Evolutionary conservation across 2,797 vertebrate species (phyloP), one percentile per base, ranked within the genome.

Genomic region (Eidolon dupreanum): DNA sequence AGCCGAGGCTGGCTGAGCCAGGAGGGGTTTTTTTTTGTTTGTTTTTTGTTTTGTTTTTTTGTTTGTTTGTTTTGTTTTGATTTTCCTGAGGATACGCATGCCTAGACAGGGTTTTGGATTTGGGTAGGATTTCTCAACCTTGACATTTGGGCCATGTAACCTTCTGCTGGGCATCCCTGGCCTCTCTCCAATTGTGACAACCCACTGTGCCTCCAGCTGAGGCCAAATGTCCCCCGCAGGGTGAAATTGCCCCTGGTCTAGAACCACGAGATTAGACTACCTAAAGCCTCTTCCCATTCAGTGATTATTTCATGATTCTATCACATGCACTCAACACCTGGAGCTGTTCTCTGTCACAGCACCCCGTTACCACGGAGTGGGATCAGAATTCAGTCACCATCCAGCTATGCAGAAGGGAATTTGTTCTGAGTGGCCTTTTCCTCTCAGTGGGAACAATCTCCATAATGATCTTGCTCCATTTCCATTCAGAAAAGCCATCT

Each of bases 401-500:
- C 82, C 81, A 93, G 75, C 74, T 20, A 68, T 3, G 63, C 83
- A 90, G 61, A 86, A 84, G 86, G 33, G 71, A 36, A 77, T 92
- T 59, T 24, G 75, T n/a, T 70, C n/a, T 3, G 24, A 41, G 38
- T 8, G 26, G 26, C 43, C 68, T 59, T 83, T 63, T 68, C 74
- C 53, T 78, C 51, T 46, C 41, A 0, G 11, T 71, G 53, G 88
- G 55, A 96, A 74, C 16, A 12, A 17, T 9, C 28, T 55, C 55
- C 11, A 1, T 10, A 36, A 26, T 8, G 38, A 9, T 36, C 70
- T 33, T 26, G 8, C 31, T 86, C 36, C 43, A 22, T 70, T 70
- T 95, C 9, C 70, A 41, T 61, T 24, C 19, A 6, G 90, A 86
- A 90, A 92, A 93, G 70, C 74, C 33, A 31, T 31, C 70, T 77